Evolutionary conservation across 2,888 invertebrate species (phyloP), one percentile per base, ranked within the genome.

Genomic region (Poecilus cupreus): DNA sequence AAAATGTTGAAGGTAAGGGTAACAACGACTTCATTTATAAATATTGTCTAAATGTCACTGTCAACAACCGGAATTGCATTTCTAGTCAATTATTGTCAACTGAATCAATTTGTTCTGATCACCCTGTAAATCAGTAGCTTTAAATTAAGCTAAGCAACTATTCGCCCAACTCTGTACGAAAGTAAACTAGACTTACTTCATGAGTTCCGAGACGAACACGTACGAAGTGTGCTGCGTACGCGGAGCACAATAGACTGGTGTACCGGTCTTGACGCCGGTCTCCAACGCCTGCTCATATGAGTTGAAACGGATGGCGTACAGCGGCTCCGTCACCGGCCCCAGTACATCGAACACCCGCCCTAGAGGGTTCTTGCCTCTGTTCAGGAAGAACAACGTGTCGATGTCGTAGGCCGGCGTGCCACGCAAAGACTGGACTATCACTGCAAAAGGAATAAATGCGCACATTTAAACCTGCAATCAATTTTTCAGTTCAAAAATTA

Each of bases 231-330:
- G 94, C 37, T 92, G 90, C 0, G 94, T 93, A 85, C 93, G 91
- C 0, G 97, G 97, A 18, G 97, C 97, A 85, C 94, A 96, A 89
- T 92, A 98, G 3, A 98, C 96, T 6, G 91, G 91, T 88, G 93
- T 91, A 70, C 95, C 96, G 70, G 92, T 88, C 84, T 90, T 87
- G 1, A 96, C 92, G 68, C 93, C 93, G 83, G 92, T 92, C 57
- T 92, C 91, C 64, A 91, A 88, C 75, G 96, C 95, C 87, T 98
- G 96, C 76, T 94, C 92, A 10, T 88, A 88, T 0, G 93, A 94
- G 90, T 97, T 98, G 89, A 98, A 98, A 2, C 98, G 92, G n/a
- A 98, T 93, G 84, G 96, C 95, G 89, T 98, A 98, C 84, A 95
- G 92, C 0, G 98, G 98, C 85, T 94, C 93, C 0, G 92, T 91